Conservation (phyloP, 1,140 invertebrate genomes). For the Elymnias hypermnestra region DNA sequence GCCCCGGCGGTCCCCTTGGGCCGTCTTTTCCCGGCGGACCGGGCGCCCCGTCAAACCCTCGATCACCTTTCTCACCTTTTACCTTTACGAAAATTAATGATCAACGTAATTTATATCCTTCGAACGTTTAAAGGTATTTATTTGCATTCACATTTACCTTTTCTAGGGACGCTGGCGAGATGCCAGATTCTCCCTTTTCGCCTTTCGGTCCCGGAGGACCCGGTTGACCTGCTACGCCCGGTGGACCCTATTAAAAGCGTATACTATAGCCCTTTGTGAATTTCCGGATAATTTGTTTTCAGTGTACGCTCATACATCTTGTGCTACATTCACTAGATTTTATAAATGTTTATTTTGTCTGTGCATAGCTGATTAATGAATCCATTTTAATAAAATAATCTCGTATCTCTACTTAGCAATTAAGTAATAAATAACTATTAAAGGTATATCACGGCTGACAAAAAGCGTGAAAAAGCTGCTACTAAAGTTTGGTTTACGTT, state of each 20-base stretch:
- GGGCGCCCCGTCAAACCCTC: slow-evolving; percentile 78
- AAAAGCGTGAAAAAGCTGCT: too few relatives aligned
- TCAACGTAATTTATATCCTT: slow-evolving; percentile 4
- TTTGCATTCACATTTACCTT: slow-evolving; percentile 10
- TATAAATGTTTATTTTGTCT: too few relatives aligned
- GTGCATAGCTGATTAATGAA: too few relatives aligned
- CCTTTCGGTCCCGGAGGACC: slow-evolving; percentile 81
- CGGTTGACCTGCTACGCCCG: slow-evolving; percentile 80
- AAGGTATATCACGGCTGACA: too few relatives aligned
- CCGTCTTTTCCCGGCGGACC: slow-evolving; percentile 77
- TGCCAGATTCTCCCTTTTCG: slow-evolving; percentile 82
- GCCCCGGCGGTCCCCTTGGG: slow-evolving; percentile 78
- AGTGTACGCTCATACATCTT: too few relatives aligned
- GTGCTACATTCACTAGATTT: too few relatives aligned
- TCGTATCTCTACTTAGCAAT: too few relatives aligned
- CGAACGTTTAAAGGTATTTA: not conserved
- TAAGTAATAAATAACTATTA: too few relatives aligned
- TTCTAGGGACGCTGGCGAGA: slow-evolving; percentile 39
- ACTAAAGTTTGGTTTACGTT: too few relatives aligned
- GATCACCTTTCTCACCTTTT: slow-evolving; percentile 82
- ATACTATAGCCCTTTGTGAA: slow-evolving; percentile 11
- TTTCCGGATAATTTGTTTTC: slow-evolving; percentile 7
- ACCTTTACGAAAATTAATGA: slow-evolving; percentile 38
- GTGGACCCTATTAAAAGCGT: slow-evolving; percentile 77
- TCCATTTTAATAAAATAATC: too few relatives aligned